These are phyloP conservation scores for Bagarius yarrelli DNA, from an alignment of 2,113 vertebrate species.

Conservation along the genomic window DNA sequence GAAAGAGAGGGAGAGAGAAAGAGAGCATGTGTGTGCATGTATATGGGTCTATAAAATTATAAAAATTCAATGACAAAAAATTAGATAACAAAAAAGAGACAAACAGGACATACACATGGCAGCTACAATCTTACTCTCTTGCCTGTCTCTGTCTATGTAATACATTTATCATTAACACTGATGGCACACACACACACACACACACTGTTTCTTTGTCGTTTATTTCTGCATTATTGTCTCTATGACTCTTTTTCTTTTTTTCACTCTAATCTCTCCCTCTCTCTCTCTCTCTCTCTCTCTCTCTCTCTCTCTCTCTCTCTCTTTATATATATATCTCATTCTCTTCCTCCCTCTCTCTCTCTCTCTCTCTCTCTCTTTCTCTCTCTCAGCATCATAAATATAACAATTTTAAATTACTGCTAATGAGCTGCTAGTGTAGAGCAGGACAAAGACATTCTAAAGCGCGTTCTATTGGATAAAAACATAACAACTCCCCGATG, in stretches of 20 bases:
- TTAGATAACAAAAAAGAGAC: neutral
- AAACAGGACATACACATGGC: neutral
- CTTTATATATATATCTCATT: neutral
- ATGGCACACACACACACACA: neutral
- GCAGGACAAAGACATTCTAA: neutral
- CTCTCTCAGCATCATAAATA: conserved; percentile 55
- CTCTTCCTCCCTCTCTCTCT: neutral
- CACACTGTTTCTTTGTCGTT: neutral
- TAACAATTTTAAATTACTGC: neutral
- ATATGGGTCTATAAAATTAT: neutral
- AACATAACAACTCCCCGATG: neutral
- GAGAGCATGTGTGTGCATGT: neutral
- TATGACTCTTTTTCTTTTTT: neutral
- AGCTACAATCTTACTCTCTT: neutral
- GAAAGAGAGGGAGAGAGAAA: too few relatives aligned
- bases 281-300: neutral
- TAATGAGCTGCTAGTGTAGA: neutral
- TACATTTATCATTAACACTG: neutral
- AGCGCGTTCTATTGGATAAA: neutral
- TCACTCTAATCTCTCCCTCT: neutral
- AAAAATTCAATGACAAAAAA: neutral
- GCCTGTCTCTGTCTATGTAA: neutral
- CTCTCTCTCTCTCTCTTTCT: neutral
- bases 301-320: conserved; percentile 11
- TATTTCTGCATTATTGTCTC: neutral